phyloP scores from a whole-genome alignment of 2,797 vertebrate species.

The Pithecia hirsuta region DNA sequence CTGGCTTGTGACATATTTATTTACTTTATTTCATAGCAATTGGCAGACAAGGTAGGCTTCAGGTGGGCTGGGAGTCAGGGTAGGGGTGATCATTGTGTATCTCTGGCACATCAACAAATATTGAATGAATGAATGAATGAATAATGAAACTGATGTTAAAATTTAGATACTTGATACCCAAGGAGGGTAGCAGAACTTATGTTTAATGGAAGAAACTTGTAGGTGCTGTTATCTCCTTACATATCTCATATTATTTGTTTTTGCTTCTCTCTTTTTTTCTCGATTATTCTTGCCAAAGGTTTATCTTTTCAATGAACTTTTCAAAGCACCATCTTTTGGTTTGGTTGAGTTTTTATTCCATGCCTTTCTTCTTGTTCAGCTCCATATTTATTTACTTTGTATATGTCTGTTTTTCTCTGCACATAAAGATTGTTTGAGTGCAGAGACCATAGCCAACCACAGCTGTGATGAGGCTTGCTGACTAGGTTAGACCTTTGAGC shows the following conservation, averaged over 20 bases:
- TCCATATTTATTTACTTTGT: conserved; percentile 65
- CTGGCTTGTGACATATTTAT: background rate
- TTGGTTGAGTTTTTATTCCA: conserved; percentile 55
- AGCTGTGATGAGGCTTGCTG: conserved; percentile 43
- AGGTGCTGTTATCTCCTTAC: conserved; percentile 5
- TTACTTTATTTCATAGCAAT: conserved; percentile 26
- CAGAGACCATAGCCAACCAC: conserved; percentile 46
- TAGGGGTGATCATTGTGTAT: background rate
- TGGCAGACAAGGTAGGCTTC: background rate
- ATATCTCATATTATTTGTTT: conserved; percentile 43
- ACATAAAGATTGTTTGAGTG: conserved; percentile 41
- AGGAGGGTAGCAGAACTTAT: background rate
- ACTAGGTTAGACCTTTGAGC: conserved; percentile 51
- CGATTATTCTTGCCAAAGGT: conserved; percentile 54
- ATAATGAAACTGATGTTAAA: conserved; percentile 40
- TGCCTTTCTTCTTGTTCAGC: conserved; percentile 57
- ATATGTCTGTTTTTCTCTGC: conserved; percentile 56
- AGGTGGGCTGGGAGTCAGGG: background rate
- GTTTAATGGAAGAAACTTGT: background rate
- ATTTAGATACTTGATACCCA: conserved; percentile 21
- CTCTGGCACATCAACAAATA: background rate
- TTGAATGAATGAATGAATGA: background rate
- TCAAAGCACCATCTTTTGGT: conserved; percentile 54
- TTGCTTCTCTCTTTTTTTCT: conserved; percentile 2
- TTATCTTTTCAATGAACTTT: conserved; percentile 69